Conservation (phyloP, 2,797 vertebrate genomes). For the Rhincodon typus region DNA sequence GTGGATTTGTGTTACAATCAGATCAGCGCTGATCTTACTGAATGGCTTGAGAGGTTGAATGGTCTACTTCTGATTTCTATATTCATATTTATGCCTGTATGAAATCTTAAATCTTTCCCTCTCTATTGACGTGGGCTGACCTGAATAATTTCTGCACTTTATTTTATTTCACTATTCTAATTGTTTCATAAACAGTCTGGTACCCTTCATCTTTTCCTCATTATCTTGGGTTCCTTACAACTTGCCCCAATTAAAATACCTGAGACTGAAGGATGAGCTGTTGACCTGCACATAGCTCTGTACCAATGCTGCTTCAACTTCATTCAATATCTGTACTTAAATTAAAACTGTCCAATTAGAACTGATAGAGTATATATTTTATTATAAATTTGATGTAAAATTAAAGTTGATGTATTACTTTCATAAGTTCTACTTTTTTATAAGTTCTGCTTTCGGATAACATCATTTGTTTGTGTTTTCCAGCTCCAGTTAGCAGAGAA, state of each 20-base stretch:
- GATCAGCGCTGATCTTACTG: too few species aligned
- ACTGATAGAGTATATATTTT: not conserved
- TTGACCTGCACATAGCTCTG: not conserved
- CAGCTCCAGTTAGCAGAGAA: conserved; percentile 86
- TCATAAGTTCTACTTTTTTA: not conserved
- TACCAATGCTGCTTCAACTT: not conserved
- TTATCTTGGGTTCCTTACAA: not conserved
- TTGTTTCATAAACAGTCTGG: not conserved
- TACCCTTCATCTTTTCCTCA: not conserved
- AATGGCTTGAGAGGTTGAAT: too few species aligned
- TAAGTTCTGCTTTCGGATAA: not conserved
- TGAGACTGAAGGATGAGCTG: not conserved
- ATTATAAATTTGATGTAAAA: not conserved
- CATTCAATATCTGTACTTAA: not conserved
- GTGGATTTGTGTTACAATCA: too few species aligned
- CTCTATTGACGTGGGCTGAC: not conserved
- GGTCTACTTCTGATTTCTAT: too few species aligned
- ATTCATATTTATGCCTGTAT: too few species aligned
- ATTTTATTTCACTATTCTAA: not conserved
- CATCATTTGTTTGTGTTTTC: conserved; percentile 40
- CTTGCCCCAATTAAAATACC: not conserved
- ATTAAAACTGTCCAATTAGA: not conserved
- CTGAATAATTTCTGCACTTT: not conserved
- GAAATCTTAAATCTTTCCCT: too few species aligned
- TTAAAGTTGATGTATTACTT: not conserved